Percentiles rank a stretch among this genome's conserved stretches.
phyloP scores from a whole-genome alignment of 2,888 invertebrate genomes.

The Lordiphosa andalusiaca region DNA sequence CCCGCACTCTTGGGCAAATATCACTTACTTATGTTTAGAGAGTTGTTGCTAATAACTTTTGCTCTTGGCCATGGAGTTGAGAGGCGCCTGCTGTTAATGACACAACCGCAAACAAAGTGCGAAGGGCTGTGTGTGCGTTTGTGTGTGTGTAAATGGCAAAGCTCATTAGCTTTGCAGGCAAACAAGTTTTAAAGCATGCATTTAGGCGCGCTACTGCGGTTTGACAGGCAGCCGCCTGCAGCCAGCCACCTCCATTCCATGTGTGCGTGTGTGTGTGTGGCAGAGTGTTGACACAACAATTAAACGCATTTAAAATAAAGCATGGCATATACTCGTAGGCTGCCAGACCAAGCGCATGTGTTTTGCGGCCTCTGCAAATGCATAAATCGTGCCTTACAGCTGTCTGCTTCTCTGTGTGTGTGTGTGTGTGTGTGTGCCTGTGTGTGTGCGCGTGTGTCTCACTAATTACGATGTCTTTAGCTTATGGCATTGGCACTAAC shows the following conservation, averaged over 20 bases:
- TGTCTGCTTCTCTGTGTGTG: conserved; percentile 11
- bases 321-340: conserved; percentile 46
- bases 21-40: conserved; percentile 70
- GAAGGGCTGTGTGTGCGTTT: conserved; percentile 51
- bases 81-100: conserved; percentile 74
- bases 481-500: conserved; percentile 67
- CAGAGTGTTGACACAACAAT: conserved; percentile 73
- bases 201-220: conserved; percentile 66
- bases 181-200: conserved; percentile 75
- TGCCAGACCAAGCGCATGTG: conserved; percentile 37
- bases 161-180: conserved; percentile 75
- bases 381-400: conserved; percentile 60
- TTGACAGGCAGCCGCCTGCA: conserved; percentile 57
- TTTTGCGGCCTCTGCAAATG: conserved; percentile 52
- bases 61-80: conserved; percentile 45
- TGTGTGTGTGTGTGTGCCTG: conserved; percentile 31
- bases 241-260: conserved; percentile 37
- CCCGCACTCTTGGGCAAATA: conserved; percentile 53
- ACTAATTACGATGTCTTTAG: conserved; percentile 75
- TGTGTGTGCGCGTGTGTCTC: conserved; percentile 37
- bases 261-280: conserved; percentile 19
- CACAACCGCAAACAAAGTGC: conserved; percentile 76
- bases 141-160: conserved; percentile 71
- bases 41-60: conserved; percentile 72
- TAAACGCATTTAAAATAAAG: conserved; percentile 76